Conservation (phyloP, 2,888 invertebrate genomes). For the Melieria crassipennis region DNA sequence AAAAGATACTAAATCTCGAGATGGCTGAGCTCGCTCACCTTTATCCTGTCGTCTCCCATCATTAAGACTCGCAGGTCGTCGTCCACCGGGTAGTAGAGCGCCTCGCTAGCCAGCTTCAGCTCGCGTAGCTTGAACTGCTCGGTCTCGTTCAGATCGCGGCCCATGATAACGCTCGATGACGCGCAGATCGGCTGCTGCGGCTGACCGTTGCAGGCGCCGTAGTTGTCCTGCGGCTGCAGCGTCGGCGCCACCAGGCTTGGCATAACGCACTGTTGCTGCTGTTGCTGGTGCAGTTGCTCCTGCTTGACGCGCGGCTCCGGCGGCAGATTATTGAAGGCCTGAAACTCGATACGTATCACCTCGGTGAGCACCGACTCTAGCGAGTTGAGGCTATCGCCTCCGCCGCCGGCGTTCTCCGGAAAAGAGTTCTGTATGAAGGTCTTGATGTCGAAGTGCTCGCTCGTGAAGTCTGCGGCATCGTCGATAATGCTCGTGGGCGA, state of each 20-base stretch:
- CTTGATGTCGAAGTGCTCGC: slow-evolving; percentile 52
- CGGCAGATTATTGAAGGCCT: slow-evolving; percentile 67
- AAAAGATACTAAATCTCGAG: slow-evolving; percentile 2
- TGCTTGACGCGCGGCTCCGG: slow-evolving; percentile 52
- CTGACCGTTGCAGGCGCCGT: not conserved
- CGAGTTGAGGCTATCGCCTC: slow-evolving; percentile 65
- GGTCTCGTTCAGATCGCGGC: slow-evolving; percentile 75
- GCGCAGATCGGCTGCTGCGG: slow-evolving; percentile 51
- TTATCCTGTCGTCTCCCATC: slow-evolving; percentile 72
- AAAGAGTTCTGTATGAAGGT: slow-evolving; percentile 49
- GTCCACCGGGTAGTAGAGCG: slow-evolving; percentile 83
- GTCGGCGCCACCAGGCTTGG: slow-evolving; percentile 34
- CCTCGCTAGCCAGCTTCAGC: slow-evolving; percentile 85
- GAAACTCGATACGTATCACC: slow-evolving; percentile 86
- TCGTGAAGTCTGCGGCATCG: slow-evolving; percentile 37
- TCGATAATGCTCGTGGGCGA: slow-evolving; percentile 36
- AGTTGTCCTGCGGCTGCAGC: slow-evolving; percentile 42
- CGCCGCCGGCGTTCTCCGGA: slow-evolving; percentile 47
- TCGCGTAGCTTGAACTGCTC: slow-evolving; percentile 86
- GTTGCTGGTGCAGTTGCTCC: slow-evolving; percentile 47
- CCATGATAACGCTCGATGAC: slow-evolving; percentile 51
- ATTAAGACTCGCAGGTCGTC: slow-evolving; percentile 79
- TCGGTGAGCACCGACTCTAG: slow-evolving; percentile 87
- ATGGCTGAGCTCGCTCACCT: slow-evolving; percentile 62
- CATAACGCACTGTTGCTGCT: slow-evolving; percentile 23